phyloP scores from a whole-genome alignment of 53 echinoderm and acorn worm genomes.

The Echinometra lucunter region DNA sequence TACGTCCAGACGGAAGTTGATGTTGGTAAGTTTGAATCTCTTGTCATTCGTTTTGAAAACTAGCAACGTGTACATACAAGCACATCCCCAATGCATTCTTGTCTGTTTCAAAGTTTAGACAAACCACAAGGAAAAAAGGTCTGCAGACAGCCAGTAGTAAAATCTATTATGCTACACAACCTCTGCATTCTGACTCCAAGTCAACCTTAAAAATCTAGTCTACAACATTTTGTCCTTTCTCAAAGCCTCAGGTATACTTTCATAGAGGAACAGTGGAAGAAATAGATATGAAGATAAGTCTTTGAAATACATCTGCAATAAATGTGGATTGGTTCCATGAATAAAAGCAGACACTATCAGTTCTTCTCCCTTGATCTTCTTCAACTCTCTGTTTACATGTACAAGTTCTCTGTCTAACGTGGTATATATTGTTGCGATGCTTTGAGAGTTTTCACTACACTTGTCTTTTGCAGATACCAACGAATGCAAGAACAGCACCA shows the following conservation, averaged over 20 bases:
- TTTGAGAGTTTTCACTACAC: background rate
- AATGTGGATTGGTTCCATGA: background rate
- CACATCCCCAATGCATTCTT: too few relatives aligned
- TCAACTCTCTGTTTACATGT: background rate
- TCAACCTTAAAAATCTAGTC: too few relatives aligned
- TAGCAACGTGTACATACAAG: too few relatives aligned
- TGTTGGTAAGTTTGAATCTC: constrained; percentile 44
- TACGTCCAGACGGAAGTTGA: background rate
- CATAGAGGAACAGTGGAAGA: background rate
- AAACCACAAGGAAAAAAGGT: too few relatives aligned
- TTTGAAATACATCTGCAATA: background rate
- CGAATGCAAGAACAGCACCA: constrained; percentile 43
- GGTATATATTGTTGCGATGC: background rate
- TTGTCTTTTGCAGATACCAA: constrained; percentile 30
- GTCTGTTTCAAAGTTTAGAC: too few relatives aligned
- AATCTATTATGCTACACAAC: too few relatives aligned
- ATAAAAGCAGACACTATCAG: too few relatives aligned
- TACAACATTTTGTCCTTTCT: too few relatives aligned
- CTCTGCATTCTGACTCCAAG: too few relatives aligned
- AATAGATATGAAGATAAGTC: background rate
- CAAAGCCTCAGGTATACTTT: background rate
- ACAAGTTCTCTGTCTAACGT: background rate
- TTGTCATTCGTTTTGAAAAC: too few relatives aligned
- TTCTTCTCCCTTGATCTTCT: background rate
- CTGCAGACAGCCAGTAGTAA: too few relatives aligned